Conservation (phyloP, 1,140 invertebrate genomes). For the Drosophila athabasca region DNA sequence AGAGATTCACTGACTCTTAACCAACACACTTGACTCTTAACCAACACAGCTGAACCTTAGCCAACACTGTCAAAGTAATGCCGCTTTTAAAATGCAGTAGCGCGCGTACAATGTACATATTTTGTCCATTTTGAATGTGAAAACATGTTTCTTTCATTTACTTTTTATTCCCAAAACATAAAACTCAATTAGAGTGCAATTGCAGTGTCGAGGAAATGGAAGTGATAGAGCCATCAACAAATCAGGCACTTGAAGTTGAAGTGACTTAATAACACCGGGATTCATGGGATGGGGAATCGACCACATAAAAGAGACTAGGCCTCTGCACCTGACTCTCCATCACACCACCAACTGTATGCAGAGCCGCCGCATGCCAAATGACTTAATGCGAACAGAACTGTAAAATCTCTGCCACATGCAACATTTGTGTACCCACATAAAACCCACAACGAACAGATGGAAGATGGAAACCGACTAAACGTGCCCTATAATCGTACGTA, state of each 20-base stretch:
- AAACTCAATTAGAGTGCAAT: slow-evolving; percentile 64
- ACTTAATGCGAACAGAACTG: slow-evolving; percentile 60
- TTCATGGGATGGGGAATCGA: slow-evolving; percentile 31
- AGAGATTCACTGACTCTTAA: no score
- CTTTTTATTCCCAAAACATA: slow-evolving; percentile 27
- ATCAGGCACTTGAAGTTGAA: slow-evolving; percentile 54
- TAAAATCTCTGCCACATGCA: slow-evolving; percentile 39
- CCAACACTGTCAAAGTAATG: no score
- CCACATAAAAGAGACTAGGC: neutral
- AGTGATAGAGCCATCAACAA: slow-evolving; percentile 59
- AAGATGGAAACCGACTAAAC: neutral
- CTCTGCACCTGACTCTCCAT: no score
- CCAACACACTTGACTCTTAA: no score
- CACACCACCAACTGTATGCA: neutral
- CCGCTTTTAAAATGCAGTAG: no score
- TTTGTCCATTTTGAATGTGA: no score
- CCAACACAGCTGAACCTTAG: no score
- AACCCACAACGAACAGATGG: neutral
- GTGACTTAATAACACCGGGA: slow-evolving; percentile 52
- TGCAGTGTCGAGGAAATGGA: slow-evolving; percentile 20
- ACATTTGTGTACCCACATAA: slow-evolving; percentile 47
- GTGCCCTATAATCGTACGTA: no score
- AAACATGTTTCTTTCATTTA: neutral
- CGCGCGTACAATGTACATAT: no score
- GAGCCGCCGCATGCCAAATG: slow-evolving; percentile 49